These are phyloP conservation scores for Leucozona laternaria DNA, from an alignment of 2,888 invertebrate genomes.

Conservation along the genomic window DNA sequence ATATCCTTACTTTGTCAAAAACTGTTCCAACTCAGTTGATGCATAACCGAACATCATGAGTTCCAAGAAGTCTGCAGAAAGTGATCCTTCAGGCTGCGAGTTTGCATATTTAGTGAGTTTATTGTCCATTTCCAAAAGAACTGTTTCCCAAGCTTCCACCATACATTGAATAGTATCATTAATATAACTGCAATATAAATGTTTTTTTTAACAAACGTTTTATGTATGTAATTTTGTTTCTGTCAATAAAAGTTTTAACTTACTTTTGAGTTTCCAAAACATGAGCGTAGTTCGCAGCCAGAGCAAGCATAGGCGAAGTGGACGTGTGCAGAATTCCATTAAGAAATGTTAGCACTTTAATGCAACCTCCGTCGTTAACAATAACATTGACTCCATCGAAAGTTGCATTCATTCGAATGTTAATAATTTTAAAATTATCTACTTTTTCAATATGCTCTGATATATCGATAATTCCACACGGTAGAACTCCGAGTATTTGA, in stretches of 20 bases:
- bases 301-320: conserved; percentile 82
- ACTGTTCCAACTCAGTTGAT: conserved; percentile 82
- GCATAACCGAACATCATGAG: conserved; percentile 91
- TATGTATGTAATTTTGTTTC: not conserved
- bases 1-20: conserved; percentile 81
- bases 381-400: conserved; percentile 89
- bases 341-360: conserved; percentile 85
- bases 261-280: conserved; percentile 88
- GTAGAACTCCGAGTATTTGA: conserved; percentile 93
- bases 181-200: conserved; percentile 83
- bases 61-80: conserved; percentile 96
- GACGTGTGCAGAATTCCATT: conserved; percentile 81
- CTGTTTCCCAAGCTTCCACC: conserved; percentile 97
- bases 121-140: conserved; percentile 96
- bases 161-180: conserved; percentile 92
- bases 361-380: conserved; percentile 86
- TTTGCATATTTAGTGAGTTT: conserved; percentile 95
- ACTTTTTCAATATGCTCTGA: conserved; percentile 85
- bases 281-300: conserved; percentile 90
- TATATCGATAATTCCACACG: conserved; percentile 89
- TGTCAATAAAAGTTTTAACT: not conserved
- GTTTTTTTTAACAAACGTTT: not conserved
- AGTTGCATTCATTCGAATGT: conserved; percentile 89
- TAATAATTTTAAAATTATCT: conserved; percentile 86
- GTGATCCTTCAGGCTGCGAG: conserved; percentile 90